phyloP scores from a whole-genome alignment of 2,888 invertebrate species.

The Heteromyza rotundicornis region DNA sequence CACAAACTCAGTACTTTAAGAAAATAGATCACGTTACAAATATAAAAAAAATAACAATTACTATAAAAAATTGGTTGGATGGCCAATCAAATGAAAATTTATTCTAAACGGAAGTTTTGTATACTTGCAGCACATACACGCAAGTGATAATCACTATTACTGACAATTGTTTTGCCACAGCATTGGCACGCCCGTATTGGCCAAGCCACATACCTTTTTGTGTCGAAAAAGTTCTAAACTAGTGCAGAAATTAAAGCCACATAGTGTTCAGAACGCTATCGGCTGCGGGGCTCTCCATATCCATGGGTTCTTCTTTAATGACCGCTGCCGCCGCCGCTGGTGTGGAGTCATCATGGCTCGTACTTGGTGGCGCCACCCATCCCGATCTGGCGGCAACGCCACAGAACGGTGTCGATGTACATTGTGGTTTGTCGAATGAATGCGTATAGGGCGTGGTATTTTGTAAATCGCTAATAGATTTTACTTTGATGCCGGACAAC shows the following conservation, averaged over 20 bases:
- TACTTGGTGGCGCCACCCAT: no score
- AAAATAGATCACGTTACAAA: no score
- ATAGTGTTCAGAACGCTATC: conserved; percentile 34
- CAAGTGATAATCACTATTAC: conserved; percentile 39
- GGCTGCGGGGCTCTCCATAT: conserved; percentile 4
- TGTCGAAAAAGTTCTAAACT: conserved; percentile 40
- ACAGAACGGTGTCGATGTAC: neutral
- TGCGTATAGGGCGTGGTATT: neutral
- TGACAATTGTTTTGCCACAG: conserved; percentile 35
- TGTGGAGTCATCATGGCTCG: neutral
- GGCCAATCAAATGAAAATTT: no score
- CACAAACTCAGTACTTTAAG: no score
- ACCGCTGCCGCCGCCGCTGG: neutral
- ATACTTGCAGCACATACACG: no score
- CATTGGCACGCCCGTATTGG: no score
- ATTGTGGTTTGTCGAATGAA: neutral
- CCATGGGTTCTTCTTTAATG: conserved; percentile 26
- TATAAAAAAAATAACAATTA: no score
- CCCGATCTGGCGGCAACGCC: neutral
- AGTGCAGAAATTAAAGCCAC: conserved; percentile 36
- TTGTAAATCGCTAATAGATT: conserved; percentile 20
- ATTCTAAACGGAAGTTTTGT: no score
- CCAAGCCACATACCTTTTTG: conserved; percentile 35
- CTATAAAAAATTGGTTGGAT: no score
- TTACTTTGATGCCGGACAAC: conserved; percentile 6